A percentile compares a stretch with the other conserved stretches of the same genome.
phyloP scores from a whole-genome alignment of 1,140 invertebrate species.

The Pachyrhynchus sulphureomaculatus region DNA sequence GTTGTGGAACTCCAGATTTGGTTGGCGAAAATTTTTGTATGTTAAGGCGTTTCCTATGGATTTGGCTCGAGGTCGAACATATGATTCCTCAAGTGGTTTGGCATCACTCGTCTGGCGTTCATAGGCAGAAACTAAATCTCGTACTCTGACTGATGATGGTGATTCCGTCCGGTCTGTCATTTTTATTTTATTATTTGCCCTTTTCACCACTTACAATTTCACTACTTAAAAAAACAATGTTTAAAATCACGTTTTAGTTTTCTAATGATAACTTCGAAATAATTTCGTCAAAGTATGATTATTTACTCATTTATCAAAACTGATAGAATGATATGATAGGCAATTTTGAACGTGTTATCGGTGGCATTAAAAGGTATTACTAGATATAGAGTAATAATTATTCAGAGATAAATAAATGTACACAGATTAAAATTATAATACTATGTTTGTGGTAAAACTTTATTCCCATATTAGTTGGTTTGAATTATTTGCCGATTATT shows the following conservation, averaged over 20 bases:
- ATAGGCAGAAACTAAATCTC: slow-evolving; percentile 7
- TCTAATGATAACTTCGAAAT: background rate
- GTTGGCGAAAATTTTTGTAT: slow-evolving; percentile 20
- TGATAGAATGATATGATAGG: background rate
- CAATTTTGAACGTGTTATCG: slow-evolving; percentile 4
- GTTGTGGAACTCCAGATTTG: slow-evolving; percentile 18
- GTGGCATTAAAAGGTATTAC: background rate
- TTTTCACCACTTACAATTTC: too few species aligned
- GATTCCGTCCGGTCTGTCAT: background rate
- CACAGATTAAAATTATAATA: too few species aligned
- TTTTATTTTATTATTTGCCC: background rate
- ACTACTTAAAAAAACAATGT: background rate
- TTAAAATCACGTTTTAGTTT: background rate
- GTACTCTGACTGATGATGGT: slow-evolving; percentile 2
- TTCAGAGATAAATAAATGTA: background rate
- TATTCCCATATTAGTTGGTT: too few species aligned
- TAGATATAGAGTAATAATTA: background rate
- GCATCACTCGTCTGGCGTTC: background rate
- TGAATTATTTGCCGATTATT: too few species aligned
- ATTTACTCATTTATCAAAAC: background rate
- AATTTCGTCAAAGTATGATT: background rate
- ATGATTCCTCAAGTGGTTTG: background rate
- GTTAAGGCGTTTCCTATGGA: slow-evolving; percentile 27
- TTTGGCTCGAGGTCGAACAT: slow-evolving; percentile 13
- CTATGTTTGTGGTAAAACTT: too few species aligned